Base-by-base conservation (phyloP, 2,113 vertebrate species). In the Perccottus glenii region DNA sequence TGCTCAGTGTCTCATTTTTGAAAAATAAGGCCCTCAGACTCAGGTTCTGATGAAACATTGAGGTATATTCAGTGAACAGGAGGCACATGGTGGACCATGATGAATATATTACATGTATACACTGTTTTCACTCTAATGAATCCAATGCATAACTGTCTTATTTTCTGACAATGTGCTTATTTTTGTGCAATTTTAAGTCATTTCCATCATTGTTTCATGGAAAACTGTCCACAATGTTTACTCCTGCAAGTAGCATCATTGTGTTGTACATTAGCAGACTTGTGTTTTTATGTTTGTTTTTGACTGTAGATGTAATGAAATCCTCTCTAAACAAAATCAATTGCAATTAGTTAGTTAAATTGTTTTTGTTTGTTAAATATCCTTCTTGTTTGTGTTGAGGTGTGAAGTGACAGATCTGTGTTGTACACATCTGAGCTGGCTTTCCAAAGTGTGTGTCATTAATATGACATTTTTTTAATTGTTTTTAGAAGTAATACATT, bases 191-290 rank as follows among this genome's bases (percentile, higher is more conserved):
- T 27, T 27, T 27, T 27, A 27, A 78, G 56, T 45, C 7, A 55
- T 55, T 16, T 75, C 75, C 16, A 63, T 32, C 59, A 47, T 8
- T 0, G 68, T 82, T 87, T 66, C 75, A 75, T 2, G 32, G 63
- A 36, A 47, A 77, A 84, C 63, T 12, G 60, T 72, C 56, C 81
- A 60, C 42, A 6, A 57, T 55, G 67, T 77, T 11, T 61, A 42
- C 55, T 53, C 59, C 83, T 9, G 59, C 71, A 42, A 72, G 85
- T 85, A 88, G 79, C 87, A 87, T 75, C 19, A 40, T 63, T 52
- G 66, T 78, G 76, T 67, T 11, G 62, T 69, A 27, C 53, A 73
- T 80, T 60, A 66, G 64, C 67, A 48, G 61, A 50, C 2, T 51
- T 43, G 55, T 44, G 14, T 75, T 43, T 67, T 81, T 9, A 40